phyloP scores from a whole-genome alignment of 2,113 vertebrate genomes.

The Macroglossus sobrinus region DNA sequence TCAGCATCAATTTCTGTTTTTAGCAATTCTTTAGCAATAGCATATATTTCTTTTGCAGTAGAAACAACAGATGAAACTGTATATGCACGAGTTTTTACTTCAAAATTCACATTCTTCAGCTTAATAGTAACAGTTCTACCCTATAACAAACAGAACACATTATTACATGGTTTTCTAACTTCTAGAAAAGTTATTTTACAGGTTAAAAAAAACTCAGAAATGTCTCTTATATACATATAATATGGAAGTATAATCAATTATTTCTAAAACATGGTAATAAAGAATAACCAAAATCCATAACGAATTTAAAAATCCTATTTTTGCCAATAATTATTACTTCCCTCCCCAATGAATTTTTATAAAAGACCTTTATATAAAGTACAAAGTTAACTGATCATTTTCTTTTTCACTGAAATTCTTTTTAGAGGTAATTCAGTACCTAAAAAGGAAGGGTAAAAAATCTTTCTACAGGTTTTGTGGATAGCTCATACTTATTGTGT shows the following conservation, averaged over 20 bases:
- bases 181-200: conserved; percentile 5
- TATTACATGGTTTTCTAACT: neutral
- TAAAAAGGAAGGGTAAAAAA: neutral
- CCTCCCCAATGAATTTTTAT: neutral
- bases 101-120: conserved; percentile 96
- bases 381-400: neutral
- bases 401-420: neutral
- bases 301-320: conserved; percentile 16
- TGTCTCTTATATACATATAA: neutral
- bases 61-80: conserved; percentile 88
- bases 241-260: conserved; percentile 4
- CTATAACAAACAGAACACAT: conserved; percentile 73
- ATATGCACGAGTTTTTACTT: conserved; percentile 93
- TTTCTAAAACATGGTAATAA: conserved; percentile 29
- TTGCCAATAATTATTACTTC: conserved; percentile 16
- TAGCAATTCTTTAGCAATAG: conserved; percentile 93
- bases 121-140: conserved; percentile 96
- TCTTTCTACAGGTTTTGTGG: neutral
- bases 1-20: conserved; percentile 90
- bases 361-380: conserved; percentile 4
- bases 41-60: conserved; percentile 93
- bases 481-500: neutral
- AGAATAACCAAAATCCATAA: neutral
- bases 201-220: conserved; percentile 33
- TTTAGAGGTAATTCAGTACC: neutral